A percentile compares a stretch with the other conserved stretches of the same genome.
Evolutionary conservation across 2,113 vertebrate genomes (phyloP).

Genomic region (Bungarus multicinctus): DNA sequence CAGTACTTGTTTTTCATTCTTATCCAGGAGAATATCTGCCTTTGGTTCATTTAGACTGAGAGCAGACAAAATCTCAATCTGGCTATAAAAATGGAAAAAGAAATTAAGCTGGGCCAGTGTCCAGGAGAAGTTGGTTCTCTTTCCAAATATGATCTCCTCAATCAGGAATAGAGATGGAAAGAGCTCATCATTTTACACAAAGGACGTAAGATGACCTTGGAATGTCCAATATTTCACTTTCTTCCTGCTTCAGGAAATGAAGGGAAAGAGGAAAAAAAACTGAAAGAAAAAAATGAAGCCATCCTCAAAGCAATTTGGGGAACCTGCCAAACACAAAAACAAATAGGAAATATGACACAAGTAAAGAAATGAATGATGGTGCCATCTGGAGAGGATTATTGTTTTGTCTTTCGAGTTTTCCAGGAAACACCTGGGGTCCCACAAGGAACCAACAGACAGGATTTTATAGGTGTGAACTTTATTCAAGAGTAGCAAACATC

Average conservation of each 20-base stretch:
- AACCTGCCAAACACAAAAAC: slow-evolving; percentile 30
- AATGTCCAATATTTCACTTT: neutral
- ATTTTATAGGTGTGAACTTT: slow-evolving; percentile 25
- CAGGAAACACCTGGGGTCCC: slow-evolving; percentile 38
- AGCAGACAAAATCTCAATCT: neutral
- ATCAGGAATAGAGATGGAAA: neutral
- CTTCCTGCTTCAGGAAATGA: neutral
- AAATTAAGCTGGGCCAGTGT: neutral
- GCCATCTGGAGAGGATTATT: slow-evolving; percentile 38
- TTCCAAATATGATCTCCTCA: neutral
- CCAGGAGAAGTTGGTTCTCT: neutral
- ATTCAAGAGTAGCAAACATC: neutral
- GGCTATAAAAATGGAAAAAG: neutral
- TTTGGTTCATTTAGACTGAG: neutral
- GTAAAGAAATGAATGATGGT: slow-evolving; percentile 36
- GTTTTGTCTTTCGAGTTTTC: slow-evolving; percentile 39
- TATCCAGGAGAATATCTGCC: neutral
- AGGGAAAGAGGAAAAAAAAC: neutral
- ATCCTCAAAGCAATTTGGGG: slow-evolving; percentile 13
- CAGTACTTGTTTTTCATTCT: neutral
- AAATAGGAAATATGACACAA: slow-evolving; percentile 41
- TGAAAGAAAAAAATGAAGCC: neutral
- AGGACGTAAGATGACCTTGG: neutral
- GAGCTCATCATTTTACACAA: neutral
- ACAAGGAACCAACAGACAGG: neutral